Evolutionary conservation across 2,888 invertebrate genomes (phyloP).

Genomic region (Netelia virgata): DNA sequence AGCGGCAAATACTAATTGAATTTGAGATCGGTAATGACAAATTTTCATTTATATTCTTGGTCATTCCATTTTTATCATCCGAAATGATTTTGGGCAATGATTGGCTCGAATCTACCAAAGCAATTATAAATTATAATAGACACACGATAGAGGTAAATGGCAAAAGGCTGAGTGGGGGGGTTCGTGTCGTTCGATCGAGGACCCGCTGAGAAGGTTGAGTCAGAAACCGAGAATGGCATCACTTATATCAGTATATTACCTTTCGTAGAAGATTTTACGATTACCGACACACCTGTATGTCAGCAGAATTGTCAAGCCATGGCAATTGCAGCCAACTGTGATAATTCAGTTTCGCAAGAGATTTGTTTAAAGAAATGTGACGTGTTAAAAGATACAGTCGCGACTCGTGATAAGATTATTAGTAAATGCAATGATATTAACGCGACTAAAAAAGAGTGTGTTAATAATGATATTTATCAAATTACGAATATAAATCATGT

Average conservation of each 20-base stretch:
- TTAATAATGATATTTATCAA: too few species aligned
- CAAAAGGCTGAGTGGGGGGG: background rate
- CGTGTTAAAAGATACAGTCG: too few species aligned
- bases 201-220: background rate
- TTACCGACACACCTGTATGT: too few species aligned
- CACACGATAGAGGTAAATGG: background rate
- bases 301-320: too few species aligned
- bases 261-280: background rate
- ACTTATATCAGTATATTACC: background rate
- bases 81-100: slow-evolving; percentile 36
- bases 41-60: background rate
- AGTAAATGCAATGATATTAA: too few species aligned
- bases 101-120: background rate
- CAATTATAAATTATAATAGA: slow-evolving; percentile 22
- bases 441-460: too few species aligned
- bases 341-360: too few species aligned
- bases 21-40: background rate
- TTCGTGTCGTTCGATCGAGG: background rate
- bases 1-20: slow-evolving; percentile 19
- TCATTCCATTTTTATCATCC: slow-evolving; percentile 1
- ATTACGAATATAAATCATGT: too few species aligned
- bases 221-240: background rate
- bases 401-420: too few species aligned
- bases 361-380: too few species aligned
- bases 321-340: too few species aligned